Evolutionary conservation across 2,888 invertebrate genomes (phyloP), one percentile per base, ranked within the genome.

Genomic region (Andrena praecox): DNA sequence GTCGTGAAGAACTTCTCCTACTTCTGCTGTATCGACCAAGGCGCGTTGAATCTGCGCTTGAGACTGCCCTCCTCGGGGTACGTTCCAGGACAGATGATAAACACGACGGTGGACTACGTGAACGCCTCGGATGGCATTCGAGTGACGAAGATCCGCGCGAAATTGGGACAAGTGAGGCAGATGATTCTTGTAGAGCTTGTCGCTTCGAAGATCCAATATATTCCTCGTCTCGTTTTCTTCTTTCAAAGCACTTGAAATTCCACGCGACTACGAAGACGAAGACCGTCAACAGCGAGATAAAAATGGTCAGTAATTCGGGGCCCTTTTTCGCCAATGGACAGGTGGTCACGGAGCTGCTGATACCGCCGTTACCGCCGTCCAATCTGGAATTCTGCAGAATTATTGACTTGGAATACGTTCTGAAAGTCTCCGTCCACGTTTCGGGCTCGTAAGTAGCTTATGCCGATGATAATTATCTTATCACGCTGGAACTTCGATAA

Each of bases 71-170:
- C 35, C 6, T 20, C 73, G 0, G 88, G 87, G 6, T 88, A 80
- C 35, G 96, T 96, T 63, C 96, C 97, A 2, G 97, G 97, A 0
- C 97, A 97, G 94, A 94, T 94, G 42, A 96, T 97, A 88, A 96
- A 96, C 0, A 94, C 97, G 16, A 95, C 95, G 35, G 94, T 97
- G 54, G 96, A 96, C 89, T 95, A 97, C 74, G 96, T 96, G 1
- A 86, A 85, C 87, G 97, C 96, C 91, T 95, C 96, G 82, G 96
- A 96, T 85, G 96, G 96, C 91, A 96, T 96, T 10, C n/a, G 74
- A 0, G 33, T 91, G 5, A 85, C 75, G 0, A 77, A 66, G 48
- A 69, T 90, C 6, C 80, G 69, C 29, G 4, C 79, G n/a, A 82
- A 81, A 48, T 24, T 90, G 8, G 33, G 79, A 69, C 85, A 81